A percentile compares a stretch with the other conserved stretches of the same genome.
phyloP scores from a whole-genome alignment of 1,140 invertebrate genomes.

The Lucilia cuprina region DNA sequence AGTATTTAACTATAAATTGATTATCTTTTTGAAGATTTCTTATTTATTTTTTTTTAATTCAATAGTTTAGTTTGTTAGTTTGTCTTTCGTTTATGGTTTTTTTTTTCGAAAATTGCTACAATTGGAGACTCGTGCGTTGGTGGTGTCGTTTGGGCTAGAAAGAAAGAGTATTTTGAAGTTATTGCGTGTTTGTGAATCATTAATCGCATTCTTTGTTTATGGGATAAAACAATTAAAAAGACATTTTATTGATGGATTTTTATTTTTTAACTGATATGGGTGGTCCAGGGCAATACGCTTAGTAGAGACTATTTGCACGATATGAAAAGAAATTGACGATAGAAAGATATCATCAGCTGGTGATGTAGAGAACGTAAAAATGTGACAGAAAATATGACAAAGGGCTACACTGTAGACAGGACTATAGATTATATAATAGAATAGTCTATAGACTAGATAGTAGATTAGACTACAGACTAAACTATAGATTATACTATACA shows the following conservation, averaged over 20 bases:
- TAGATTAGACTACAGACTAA: too few relatives aligned
- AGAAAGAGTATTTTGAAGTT: background rate
- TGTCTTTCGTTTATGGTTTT: background rate
- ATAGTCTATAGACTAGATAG: too few relatives aligned
- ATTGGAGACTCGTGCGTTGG: background rate
- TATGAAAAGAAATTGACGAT: background rate
- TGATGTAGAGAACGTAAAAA: too few relatives aligned
- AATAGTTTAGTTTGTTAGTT: constrained; percentile 24
- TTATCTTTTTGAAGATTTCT: constrained; percentile 33
- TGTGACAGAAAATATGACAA: too few relatives aligned
- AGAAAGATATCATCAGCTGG: background rate
- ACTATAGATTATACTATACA: too few relatives aligned
- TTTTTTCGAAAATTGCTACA: background rate
- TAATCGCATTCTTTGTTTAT: constrained; percentile 33
- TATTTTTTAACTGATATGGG: background rate
- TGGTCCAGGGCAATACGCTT: background rate
- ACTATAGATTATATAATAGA: too few relatives aligned
- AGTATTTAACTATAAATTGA: background rate
- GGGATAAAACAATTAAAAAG: constrained; percentile 29
- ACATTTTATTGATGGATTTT: constrained; percentile 17
- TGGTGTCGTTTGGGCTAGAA: background rate
- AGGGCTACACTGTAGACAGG: too few relatives aligned
- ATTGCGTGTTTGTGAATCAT: constrained; percentile 32
- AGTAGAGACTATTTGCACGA: background rate
- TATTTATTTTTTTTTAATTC: constrained; percentile 4